Percentiles rank a stretch among this genome's conserved stretches.
phyloP scores from a whole-genome alignment of 2,797 vertebrate genomes.

The Sebastes iracundus region DNA sequence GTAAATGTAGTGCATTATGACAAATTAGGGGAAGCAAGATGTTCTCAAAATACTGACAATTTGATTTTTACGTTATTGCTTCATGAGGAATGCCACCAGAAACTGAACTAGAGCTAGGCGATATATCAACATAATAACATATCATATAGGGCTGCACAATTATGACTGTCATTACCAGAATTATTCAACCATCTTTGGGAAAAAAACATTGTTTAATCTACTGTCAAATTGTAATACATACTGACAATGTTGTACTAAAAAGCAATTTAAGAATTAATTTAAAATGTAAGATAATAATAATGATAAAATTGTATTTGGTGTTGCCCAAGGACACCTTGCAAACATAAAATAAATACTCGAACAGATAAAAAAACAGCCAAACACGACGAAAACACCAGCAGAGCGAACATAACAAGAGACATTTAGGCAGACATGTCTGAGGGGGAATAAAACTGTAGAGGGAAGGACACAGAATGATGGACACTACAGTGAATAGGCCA shows the following conservation, averaged over 20 bases:
- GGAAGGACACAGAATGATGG: no score
- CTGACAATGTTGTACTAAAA: background rate
- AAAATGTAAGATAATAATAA: background rate
- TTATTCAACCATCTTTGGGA: background rate
- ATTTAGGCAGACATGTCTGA: no score
- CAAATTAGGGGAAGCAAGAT: background rate
- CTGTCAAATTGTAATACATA: background rate
- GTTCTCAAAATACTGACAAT: background rate
- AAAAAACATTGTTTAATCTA: background rate
- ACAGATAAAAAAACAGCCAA: no score
- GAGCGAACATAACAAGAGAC: no score
- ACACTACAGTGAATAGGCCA: no score
- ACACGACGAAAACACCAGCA: no score
- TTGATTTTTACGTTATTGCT: background rate
- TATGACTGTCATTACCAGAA: background rate
- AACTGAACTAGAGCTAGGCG: background rate
- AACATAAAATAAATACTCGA: no score
- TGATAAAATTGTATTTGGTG: no score
- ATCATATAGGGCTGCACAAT: background rate
- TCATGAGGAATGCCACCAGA: background rate
- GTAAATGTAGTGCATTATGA: background rate
- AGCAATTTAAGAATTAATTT: background rate
- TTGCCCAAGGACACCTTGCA: no score
- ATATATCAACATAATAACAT: slow-evolving; percentile 3
- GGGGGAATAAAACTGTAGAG: no score